Conservation (phyloP, 2,113 vertebrate species). For the Heterochromis multidens region DNA sequence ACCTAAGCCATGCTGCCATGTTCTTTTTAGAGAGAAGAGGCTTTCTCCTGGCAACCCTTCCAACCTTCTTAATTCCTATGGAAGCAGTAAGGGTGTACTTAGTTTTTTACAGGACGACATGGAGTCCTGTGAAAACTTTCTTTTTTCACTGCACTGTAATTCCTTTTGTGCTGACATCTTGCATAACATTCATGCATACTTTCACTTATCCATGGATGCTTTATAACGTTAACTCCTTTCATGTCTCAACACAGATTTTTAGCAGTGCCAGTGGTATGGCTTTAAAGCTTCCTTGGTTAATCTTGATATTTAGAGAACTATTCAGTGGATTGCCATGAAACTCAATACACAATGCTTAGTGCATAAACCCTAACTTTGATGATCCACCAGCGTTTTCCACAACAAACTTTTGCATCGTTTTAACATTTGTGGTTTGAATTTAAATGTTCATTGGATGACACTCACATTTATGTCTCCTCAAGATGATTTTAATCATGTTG, state of each 20-base stretch:
- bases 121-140: not conserved
- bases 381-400: not conserved
- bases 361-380: not conserved
- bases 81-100: not conserved
- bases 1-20: not conserved
- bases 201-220: not conserved
- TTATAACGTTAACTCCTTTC: not conserved
- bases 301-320: not conserved
- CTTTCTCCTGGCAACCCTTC: not conserved
- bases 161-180: not conserved
- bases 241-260: not conserved
- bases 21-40: not conserved
- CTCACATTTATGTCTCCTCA: not conserved
- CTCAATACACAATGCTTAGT: not conserved
- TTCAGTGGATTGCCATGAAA: not conserved
- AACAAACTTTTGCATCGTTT: not conserved
- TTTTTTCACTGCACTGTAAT: not conserved
- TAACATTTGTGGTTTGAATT: not conserved
- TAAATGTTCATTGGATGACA: not conserved
- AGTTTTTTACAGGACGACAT: not conserved
- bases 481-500: not conserved
- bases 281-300: not conserved
- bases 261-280: not conserved
- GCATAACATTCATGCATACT: not conserved
- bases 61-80: not conserved